Percentiles rank a stretch among this genome's conserved stretches.
Evolutionary conservation across 2,113 vertebrate genomes (phyloP).

Genomic region (Pitta sordida): DNA sequence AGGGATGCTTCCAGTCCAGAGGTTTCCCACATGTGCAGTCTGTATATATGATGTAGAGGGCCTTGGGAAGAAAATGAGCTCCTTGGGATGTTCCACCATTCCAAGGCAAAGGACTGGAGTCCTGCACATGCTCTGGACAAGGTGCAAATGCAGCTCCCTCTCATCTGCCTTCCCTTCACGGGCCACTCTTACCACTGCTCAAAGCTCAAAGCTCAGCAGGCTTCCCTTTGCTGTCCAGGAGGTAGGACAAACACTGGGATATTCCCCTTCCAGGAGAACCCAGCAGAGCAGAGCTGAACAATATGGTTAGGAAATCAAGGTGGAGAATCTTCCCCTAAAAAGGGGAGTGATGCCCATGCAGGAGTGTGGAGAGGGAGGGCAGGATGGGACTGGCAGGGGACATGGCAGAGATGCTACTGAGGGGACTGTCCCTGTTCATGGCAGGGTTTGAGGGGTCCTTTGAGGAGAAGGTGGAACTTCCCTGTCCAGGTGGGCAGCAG

Average conservation of each 20-base stretch:
- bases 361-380: not conserved
- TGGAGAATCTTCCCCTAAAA: not conserved
- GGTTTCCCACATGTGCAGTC: not conserved
- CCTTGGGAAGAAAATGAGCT: not conserved
- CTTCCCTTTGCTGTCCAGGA: not conserved
- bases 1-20: not conserved
- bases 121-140: accelerated
- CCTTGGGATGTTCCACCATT: not conserved
- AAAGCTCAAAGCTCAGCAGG: not conserved
- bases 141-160: not conserved
- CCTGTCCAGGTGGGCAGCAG: not conserved
- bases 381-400: not conserved
- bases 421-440: not conserved
- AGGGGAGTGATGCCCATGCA: not conserved
- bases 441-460: too few relatives aligned
- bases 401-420: not conserved
- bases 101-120: not conserved
- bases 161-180: not conserved
- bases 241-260: not conserved
- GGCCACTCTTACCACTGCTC: not conserved
- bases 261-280: not conserved
- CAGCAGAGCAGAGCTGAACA: not conserved
- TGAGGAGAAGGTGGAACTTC: not conserved
- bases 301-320: not conserved
- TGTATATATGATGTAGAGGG: not conserved